phyloP scores from a whole-genome alignment of 1,140 invertebrate species.

The Homarus americanus region DNA sequence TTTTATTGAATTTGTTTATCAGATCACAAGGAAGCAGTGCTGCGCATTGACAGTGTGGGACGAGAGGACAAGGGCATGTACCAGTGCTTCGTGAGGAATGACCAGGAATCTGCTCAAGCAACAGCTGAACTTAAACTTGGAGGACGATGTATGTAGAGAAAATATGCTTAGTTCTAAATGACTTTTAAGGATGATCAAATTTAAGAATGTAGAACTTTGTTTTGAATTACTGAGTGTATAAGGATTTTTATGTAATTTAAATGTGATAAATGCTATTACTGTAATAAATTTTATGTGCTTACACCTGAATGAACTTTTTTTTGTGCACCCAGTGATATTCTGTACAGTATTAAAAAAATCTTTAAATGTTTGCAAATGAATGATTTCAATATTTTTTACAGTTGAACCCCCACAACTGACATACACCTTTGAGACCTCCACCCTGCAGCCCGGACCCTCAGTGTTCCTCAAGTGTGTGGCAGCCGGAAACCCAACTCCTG shows the following conservation, averaged over 20 bases:
- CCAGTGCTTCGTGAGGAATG: conserved; percentile 96
- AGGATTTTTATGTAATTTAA: background rate
- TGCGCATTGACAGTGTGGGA: conserved; percentile 92
- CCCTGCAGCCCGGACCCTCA: conserved; percentile 90
- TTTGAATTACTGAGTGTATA: too few relatives aligned
- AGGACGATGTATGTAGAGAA: conserved; percentile 86
- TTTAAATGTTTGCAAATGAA: too few relatives aligned
- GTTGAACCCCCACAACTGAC: conserved; percentile 93
- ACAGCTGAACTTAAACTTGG: conserved; percentile 95
- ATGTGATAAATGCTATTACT: background rate
- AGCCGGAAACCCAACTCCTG: conserved; percentile 94
- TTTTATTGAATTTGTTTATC: too few relatives aligned
- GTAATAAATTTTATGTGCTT: background rate
- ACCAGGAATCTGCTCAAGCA: conserved; percentile 95
- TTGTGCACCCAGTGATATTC: too few relatives aligned
- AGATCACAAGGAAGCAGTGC: conserved; percentile 85
- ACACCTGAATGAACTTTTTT: too few relatives aligned
- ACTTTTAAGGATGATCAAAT: background rate
- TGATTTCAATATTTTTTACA: conserved; percentile 77
- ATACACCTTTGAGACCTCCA: conserved; percentile 91
- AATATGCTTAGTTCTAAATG: background rate
- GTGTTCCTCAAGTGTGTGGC: conserved; percentile 90
- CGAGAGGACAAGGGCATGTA: conserved; percentile 99
- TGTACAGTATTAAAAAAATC: too few relatives aligned
- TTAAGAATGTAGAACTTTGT: background rate